These are phyloP conservation scores for Spondyliosoma cantharus DNA, from an alignment of 2,797 vertebrate genomes.

Conservation along the genomic window DNA sequence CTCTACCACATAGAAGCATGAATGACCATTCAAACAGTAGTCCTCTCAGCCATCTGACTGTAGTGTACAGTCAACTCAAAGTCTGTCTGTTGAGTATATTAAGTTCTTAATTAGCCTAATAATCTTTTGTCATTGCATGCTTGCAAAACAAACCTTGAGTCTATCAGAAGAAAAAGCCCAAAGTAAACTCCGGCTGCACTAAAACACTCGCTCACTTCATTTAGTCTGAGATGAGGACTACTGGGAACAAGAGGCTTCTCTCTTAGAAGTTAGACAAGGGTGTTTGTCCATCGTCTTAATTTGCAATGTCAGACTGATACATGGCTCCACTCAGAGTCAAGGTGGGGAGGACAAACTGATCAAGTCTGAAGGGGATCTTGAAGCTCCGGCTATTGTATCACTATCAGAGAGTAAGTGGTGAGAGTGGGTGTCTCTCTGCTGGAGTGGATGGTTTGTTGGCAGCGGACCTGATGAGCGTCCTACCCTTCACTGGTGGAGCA, in stretches of 20 bases:
- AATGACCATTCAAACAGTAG: too few relatives aligned
- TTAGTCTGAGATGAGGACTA: conserved; percentile 1
- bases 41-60: too few relatives aligned
- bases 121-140: not conserved
- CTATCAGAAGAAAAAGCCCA: not conserved
- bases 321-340: conserved; percentile 22
- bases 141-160: not conserved
- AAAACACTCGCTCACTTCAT: not conserved
- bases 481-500: conserved; percentile 28
- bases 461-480: conserved; percentile 38
- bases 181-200: not conserved
- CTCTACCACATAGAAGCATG: too few relatives aligned
- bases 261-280: not conserved
- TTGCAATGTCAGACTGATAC: conserved; percentile 33
- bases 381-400: conserved; percentile 23
- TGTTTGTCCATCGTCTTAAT: conserved; percentile 18
- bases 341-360: conserved; percentile 25
- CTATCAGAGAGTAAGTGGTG: conserved; percentile 1
- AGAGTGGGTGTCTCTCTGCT: conserved; percentile 5
- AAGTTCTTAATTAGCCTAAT: not conserved
- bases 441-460: conserved; percentile 41
- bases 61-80: too few relatives aligned
- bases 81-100: not conserved
- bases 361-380: conserved; percentile 41
- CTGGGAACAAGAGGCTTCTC: conserved; percentile 2